These are phyloP conservation scores for Picus viridis DNA, from an alignment of 2,797 vertebrate genomes.

Conservation along the genomic window DNA sequence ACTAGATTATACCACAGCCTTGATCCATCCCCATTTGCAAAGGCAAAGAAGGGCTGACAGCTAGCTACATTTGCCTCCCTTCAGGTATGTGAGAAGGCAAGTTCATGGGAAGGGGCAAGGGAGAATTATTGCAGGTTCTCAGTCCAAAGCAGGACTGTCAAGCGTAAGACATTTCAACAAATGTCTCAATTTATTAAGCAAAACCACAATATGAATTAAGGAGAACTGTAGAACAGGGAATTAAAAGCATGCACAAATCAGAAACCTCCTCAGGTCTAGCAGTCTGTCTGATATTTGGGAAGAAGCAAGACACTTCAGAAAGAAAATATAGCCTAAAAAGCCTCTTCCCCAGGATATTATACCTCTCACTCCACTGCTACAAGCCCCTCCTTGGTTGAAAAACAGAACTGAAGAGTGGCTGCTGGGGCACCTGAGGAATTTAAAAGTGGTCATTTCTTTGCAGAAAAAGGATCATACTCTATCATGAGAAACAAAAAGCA, in stretches of 20 bases:
- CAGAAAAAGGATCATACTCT: not conserved
- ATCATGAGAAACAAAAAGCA: accelerated
- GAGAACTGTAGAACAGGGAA: not conserved
- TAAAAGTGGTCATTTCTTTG: not conserved
- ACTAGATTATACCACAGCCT: not conserved
- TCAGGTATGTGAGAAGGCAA: not conserved
- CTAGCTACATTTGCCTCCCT: not conserved
- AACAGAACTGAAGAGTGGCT: not conserved
- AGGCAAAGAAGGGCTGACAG: conserved; percentile 2
- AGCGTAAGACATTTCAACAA: not conserved
- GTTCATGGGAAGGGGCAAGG: not conserved
- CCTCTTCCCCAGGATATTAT: not conserved
- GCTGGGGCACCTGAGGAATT: not conserved
- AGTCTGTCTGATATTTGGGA: not conserved
- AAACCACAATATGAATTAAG: not conserved
- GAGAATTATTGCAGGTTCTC: not conserved
- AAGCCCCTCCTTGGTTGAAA: not conserved
- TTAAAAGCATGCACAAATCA: not conserved
- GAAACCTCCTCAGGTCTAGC: not conserved
- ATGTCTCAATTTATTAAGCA: not conserved
- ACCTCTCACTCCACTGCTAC: not conserved
- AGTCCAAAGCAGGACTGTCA: not conserved
- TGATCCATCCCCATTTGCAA: not conserved
- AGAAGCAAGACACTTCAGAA: not conserved
- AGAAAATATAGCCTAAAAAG: not conserved